Percentiles rank a stretch among this genome's conserved stretches.
Evolutionary conservation across 2,888 invertebrate genomes (phyloP).

Genomic region (Drosophila fulvimacula): DNA sequence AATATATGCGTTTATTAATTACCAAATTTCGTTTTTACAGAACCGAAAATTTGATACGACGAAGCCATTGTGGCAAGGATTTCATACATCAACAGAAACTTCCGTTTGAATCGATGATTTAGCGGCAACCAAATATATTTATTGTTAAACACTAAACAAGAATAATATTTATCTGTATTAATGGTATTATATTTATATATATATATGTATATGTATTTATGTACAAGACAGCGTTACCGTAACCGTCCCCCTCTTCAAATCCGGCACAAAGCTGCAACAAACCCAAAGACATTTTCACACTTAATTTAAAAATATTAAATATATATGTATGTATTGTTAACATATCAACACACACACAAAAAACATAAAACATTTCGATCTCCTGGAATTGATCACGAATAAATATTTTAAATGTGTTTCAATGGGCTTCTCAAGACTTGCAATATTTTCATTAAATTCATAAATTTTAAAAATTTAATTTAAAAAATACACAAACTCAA

Average conservation of each 20-base stretch:
- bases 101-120: conserved; percentile 82
- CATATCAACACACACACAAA: conserved; percentile 64
- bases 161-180: conserved; percentile 40
- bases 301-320: conserved; percentile 18
- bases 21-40: conserved; percentile 69
- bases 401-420: conserved; percentile 60
- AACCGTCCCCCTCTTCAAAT: conserved; percentile 34
- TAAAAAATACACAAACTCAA: too few relatives aligned
- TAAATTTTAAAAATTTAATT: too few relatives aligned
- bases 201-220: conserved; percentile 43
- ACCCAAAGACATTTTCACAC: conserved; percentile 1
- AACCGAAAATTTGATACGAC: conserved; percentile 81
- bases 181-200: conserved; percentile 47
- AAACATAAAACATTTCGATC: conserved; percentile 20
- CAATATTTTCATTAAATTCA: neutral
- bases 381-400: conserved; percentile 64
- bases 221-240: conserved; percentile 52
- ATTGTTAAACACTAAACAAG: conserved; percentile 24
- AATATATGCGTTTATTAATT: conserved; percentile 35
- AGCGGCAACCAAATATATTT: conserved; percentile 22
- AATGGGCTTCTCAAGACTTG: conserved; percentile 5
- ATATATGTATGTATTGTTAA: conserved; percentile 31
- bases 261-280: conserved; percentile 39
- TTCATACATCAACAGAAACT: conserved; percentile 82
- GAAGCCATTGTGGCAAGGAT: conserved; percentile 83